Evolutionary conservation across 2,113 vertebrate species (phyloP).

Genomic region (Corynorhinus townsendii): DNA sequence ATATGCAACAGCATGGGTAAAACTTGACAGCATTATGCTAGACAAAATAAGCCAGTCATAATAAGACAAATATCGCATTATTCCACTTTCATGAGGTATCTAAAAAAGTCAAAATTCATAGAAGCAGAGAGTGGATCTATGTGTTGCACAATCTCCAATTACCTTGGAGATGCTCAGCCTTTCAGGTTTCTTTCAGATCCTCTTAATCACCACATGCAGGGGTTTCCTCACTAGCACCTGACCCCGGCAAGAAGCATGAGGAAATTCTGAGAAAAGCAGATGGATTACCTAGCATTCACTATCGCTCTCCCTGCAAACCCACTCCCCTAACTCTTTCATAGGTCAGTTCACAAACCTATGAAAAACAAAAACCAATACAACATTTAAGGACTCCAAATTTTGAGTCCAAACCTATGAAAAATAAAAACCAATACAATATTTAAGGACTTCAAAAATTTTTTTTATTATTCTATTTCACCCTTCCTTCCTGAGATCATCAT

Average conservation of each 20-base stretch:
- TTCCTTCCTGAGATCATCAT: neutral
- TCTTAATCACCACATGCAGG: neutral
- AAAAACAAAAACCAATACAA: neutral
- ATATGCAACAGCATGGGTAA: neutral
- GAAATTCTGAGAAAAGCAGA: neutral
- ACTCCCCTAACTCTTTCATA: neutral
- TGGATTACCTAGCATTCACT: neutral
- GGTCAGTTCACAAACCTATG: neutral
- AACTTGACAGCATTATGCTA: neutral
- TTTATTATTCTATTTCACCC: neutral
- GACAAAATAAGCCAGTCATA: neutral
- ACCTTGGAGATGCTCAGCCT: neutral
- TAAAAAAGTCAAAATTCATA: neutral
- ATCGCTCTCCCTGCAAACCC: neutral
- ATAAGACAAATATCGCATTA: neutral
- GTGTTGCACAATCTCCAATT: neutral
- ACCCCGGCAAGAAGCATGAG: neutral
- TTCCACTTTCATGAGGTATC: neutral
- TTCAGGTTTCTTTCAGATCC: neutral
- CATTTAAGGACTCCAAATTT: neutral
- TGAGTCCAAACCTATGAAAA: neutral
- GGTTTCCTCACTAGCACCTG: neutral
- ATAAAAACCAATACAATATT: neutral
- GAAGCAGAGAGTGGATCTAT: neutral
- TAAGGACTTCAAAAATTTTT: neutral